A percentile compares a stretch with the other conserved stretches of the same genome.
phyloP scores from a whole-genome alignment of 2,113 vertebrate species.

The Antechinus stuartii region DNA sequence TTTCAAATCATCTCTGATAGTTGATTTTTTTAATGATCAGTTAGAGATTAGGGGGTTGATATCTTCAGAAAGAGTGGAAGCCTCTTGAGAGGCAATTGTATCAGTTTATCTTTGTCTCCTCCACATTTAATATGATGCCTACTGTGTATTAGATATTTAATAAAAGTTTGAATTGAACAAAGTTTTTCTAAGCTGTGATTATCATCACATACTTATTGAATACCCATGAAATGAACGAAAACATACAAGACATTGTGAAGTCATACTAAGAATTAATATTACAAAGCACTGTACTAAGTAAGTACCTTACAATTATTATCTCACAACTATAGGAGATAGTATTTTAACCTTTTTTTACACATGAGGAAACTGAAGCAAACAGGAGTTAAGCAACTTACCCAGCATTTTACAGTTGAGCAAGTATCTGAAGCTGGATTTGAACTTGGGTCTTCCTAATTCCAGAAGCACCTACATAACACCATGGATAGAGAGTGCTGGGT shows the following conservation, averaged over 20 bases:
- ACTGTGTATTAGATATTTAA: neutral
- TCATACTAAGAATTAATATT: neutral
- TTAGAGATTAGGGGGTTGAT: neutral
- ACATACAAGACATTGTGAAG: fast-evolving
- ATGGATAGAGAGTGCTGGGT: too few relatives aligned
- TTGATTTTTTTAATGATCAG: neutral
- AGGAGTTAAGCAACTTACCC: neutral
- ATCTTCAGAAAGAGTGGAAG: neutral
- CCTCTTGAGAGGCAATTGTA: neutral
- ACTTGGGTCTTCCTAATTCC: neutral
- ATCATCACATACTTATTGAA: fast-evolving
- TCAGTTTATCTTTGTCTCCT: neutral
- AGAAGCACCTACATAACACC: neutral
- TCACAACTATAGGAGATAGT: too few relatives aligned
- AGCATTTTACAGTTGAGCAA: neutral
- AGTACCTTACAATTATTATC: too few relatives aligned
- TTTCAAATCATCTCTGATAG: neutral
- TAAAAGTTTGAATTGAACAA: neutral
- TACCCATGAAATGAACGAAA: fast-evolving
- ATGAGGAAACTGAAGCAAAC: too few relatives aligned
- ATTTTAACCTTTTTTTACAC: too few relatives aligned
- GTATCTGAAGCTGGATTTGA: neutral
- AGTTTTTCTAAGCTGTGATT: fast-evolving
- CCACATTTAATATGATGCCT: neutral
- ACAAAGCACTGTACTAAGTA: neutral